A percentile compares a stretch with the other conserved stretches of the same genome.
Conservation (phyloP, 2,888 invertebrate species). For the Ryuthela nishihirai region DNA sequence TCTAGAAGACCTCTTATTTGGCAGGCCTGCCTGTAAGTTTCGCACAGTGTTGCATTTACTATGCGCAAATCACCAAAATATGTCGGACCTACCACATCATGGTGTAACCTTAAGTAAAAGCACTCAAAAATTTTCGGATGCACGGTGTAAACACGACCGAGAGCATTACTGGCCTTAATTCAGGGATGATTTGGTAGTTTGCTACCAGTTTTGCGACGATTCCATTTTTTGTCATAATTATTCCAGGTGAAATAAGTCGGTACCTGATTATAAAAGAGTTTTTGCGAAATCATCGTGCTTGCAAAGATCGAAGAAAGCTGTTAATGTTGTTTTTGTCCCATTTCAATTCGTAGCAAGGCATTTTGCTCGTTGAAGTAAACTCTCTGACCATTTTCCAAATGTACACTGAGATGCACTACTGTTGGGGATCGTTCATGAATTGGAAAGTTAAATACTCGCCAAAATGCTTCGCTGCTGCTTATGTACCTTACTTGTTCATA, state of each 20-base stretch:
- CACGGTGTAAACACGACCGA: no score
- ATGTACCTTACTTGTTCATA: no score
- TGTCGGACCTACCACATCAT: not conserved
- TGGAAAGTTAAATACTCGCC: not conserved
- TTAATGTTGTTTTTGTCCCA: not conserved
- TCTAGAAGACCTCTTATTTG: slow-evolving; percentile 30
- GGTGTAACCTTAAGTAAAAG: not conserved
- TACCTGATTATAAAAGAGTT: slow-evolving; percentile 3
- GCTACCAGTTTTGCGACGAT: no score
- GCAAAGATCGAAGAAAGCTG: not conserved
- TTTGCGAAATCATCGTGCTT: not conserved
- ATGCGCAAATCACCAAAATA: no score
- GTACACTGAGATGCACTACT: not conserved
- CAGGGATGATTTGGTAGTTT: no score
- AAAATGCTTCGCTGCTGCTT: no score
- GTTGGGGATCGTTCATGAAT: no score
- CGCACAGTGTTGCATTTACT: no score
- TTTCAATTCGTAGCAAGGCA: not conserved
- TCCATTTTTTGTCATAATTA: no score
- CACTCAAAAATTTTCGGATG: no score
- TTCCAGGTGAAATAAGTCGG: no score
- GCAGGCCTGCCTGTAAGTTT: slow-evolving; percentile 17
- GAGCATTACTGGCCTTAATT: no score
- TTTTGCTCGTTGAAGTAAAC: not conserved
- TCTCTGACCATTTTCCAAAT: slow-evolving; percentile 8